A percentile compares a stretch with the other conserved stretches of the same genome.
Evolutionary conservation across 2,888 invertebrate genomes (phyloP).

Genomic region (Euzetes globulus): DNA sequence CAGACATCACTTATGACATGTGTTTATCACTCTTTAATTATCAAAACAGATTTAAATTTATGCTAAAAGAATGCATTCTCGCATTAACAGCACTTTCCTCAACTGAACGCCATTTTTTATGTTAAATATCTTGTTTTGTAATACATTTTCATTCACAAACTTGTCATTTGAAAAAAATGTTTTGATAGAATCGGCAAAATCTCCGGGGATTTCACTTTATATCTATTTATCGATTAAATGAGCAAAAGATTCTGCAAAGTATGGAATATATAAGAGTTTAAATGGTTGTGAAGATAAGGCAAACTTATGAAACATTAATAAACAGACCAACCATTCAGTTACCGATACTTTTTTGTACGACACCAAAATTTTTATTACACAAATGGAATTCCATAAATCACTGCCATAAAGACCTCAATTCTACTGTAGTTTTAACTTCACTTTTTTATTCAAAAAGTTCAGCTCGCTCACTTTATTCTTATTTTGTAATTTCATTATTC

Average conservation of each 20-base stretch:
- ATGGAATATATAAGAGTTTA: too few species aligned
- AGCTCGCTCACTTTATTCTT: too few species aligned
- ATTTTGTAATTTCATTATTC: too few species aligned
- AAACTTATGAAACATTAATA: neutral
- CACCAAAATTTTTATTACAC: neutral
- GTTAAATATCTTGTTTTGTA: neutral
- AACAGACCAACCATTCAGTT: neutral
- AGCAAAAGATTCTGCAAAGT: too few species aligned
- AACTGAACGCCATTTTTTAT: neutral
- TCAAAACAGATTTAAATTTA: neutral
- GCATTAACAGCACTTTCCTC: too few species aligned
- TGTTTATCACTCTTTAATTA: conserved; percentile 10
- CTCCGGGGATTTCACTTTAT: neutral
- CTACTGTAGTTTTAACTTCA: too few species aligned
- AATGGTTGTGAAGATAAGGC: too few species aligned
- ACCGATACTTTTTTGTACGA: neutral
- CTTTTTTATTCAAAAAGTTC: too few species aligned
- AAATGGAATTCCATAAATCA: too few species aligned
- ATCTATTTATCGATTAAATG: too few species aligned
- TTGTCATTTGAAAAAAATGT: conserved; percentile 3
- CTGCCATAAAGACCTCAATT: too few species aligned
- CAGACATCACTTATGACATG: neutral
- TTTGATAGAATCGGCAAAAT: neutral
- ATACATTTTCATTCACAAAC: neutral
- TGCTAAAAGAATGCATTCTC: neutral